Evolutionary conservation across 1,140 invertebrate species (phyloP), one percentile per base, ranked within the genome.

Genomic region (Aphis craccivora): DNA sequence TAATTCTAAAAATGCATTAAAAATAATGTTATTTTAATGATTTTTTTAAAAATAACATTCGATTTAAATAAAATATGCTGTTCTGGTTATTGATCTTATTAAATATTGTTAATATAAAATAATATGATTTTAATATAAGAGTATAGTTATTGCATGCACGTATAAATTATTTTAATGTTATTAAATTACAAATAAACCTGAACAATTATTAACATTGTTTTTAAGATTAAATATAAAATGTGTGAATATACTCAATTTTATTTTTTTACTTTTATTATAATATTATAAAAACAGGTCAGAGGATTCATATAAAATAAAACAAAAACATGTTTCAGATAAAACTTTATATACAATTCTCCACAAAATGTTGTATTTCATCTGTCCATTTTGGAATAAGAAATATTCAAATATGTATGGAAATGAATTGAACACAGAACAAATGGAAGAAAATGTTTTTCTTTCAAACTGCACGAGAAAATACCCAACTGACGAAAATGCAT

Each of bases 331-430:
- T 76, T 76, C 60, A 18, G n/a, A 76, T 76, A 76, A 76, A n/a
- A n/a, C n/a, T 76, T 5, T 14, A 76, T 76, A 76, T 76, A 30
- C 30, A 18, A 76, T 35, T 76, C 30, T n/a, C 60, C 11, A 18
- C 30, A 76, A 11, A 76, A n/a, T n/a, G 30, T n/a, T 76, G 60
- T 76, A 35, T 76, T n/a, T n/a, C 30, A n/a, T 76, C 60, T 76
- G n/a, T 76, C 60, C 60, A 18, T 76, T 76, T 76, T 35, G 30
- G 14, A 76, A 76, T 76, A n/a, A 76, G 60, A 76, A 76, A 76
- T 76, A 76, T 76, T 76, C 60, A 76, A 76, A 76, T 76, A 76
- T 76, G 60, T 76, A 76, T 76, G 60, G 30, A 76, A 76, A 76
- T 76, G 14, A 76, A 18, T 18, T 14, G 60, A 76, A 76, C 30